Base-by-base conservation (phyloP, 2,888 invertebrate species). In the Erebia ligea region DNA sequence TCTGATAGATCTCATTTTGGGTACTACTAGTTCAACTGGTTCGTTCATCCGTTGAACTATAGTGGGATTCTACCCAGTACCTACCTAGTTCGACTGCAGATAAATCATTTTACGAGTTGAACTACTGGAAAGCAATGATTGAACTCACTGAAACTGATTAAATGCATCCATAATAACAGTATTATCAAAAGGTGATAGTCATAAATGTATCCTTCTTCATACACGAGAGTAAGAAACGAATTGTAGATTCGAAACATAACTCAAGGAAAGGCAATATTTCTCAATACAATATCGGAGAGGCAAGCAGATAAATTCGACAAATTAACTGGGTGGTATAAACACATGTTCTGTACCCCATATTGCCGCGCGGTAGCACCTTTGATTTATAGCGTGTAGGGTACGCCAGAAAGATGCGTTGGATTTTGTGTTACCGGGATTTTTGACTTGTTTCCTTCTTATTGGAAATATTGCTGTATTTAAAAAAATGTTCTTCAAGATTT, bases 291-390 rank as follows among this genome's bases (percentile, higher is more conserved):
- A 84, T 81, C 84, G 81, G 80, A 89, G 80, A 89, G 90, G 89
- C 90, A 87, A 82, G 86, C 85, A 89, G 92, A 92, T 91, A 91
- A 91, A 92, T 91, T 90, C 90, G 87, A 90, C 92, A 92, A 93
- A 93, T 93, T 93, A 93, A 92, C 92, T 90, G 85, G 87, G 87
- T 84, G 85, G 92, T 91, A n/a, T n/a, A 92, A 92, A 93, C 92
- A 93, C 91, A 89, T 92, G 92, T 92, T 92, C 89, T 86, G 86
- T 87, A 85, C 89, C 90, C 90, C 88, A 92, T 91, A 92, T 91
- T 91, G 89, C 87, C 89, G 89, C 82, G 90, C 89, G 89, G 91
- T 91, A 88, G 87, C 90, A 87, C 87, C 77, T 82, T 82, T 91
- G 92, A 93, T 93, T 93, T 93, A 93, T 92, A 76, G 84, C 84